phyloP scores from a whole-genome alignment of 2,888 invertebrate genomes.

The Oxytorus armatus region DNA sequence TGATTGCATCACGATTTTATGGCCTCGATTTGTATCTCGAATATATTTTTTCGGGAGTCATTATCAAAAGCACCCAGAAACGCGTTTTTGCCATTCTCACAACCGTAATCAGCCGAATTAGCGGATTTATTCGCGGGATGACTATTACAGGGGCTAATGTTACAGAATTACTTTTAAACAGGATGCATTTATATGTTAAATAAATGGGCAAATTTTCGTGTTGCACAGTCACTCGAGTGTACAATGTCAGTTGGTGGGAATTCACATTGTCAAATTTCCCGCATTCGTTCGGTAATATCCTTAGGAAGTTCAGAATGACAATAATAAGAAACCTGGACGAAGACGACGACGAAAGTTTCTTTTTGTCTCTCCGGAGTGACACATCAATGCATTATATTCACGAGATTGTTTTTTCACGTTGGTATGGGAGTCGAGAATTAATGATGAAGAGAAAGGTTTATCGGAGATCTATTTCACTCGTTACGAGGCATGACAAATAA shows the following conservation, averaged over 20 bases:
- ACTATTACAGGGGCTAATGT: neutral
- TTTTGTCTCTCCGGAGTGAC: constrained; percentile 33
- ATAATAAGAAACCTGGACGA: constrained; percentile 24
- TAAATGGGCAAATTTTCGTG: constrained; percentile 30
- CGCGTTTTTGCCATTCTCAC: constrained; percentile 11
- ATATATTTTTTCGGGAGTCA: constrained; percentile 34
- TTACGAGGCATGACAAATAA: constrained; percentile 9
- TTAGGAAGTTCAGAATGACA: constrained; percentile 43
- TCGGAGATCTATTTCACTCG: neutral
- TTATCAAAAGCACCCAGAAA: neutral
- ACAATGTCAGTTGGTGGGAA: constrained; percentile 37
- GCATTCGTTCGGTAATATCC: constrained; percentile 54
- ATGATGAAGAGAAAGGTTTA: constrained; percentile 47
- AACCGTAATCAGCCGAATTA: too few species aligned
- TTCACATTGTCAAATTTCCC: constrained; percentile 54
- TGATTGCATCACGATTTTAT: constrained; percentile 60
- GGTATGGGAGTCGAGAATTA: constrained; percentile 20
- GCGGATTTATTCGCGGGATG: too few species aligned
- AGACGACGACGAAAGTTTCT: constrained; percentile 29
- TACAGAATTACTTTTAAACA: constrained; percentile 16
- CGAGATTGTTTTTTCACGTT: constrained; percentile 21
- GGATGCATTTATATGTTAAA: constrained; percentile 26
- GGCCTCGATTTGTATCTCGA: constrained; percentile 55
- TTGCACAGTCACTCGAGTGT: constrained; percentile 35
- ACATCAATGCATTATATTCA: constrained; percentile 52